Conservation (phyloP, 2,797 vertebrate species). For the Ficedula albicollis region DNA sequence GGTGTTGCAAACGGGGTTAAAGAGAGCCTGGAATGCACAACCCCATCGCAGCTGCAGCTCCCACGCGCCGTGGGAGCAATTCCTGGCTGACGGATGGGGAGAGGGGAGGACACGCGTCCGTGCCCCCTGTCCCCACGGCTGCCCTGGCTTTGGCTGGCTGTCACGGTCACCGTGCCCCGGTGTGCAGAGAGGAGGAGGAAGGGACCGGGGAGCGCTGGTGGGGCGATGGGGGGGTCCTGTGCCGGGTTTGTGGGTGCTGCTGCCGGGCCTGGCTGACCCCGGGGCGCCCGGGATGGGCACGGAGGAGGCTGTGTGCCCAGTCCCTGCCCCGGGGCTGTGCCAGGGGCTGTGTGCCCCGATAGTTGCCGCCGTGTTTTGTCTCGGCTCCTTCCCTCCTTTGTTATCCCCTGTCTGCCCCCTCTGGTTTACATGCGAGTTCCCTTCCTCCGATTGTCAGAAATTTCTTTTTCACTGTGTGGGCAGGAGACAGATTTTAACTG, state of each 20-base stretch:
- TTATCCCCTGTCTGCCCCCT: constrained; percentile 54
- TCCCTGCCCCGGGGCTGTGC: neutral
- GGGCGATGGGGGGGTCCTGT: accelerated
- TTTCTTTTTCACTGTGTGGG: constrained; percentile 79
- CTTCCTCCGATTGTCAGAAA: constrained; percentile 72
- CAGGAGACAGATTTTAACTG: constrained; percentile 75
- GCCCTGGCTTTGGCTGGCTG: neutral
- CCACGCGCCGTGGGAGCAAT: accelerated
- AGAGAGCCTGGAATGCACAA: too few species aligned
- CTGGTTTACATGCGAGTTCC: constrained; percentile 47
- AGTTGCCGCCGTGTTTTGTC: constrained; percentile 23
- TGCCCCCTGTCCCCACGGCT: neutral
- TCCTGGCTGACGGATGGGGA: neutral
- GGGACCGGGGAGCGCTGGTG: neutral
- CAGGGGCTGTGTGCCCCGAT: constrained; percentile 19
- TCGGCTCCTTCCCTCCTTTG: constrained; percentile 42
- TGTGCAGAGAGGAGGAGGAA: neutral
- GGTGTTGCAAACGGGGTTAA: neutral
- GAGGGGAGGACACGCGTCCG: accelerated
- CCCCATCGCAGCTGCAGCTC: neutral
- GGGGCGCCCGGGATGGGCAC: neutral
- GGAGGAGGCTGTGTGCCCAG: neutral
- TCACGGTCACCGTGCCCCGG: accelerated
- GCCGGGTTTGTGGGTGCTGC: neutral
- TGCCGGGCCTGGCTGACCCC: neutral